Conservation (phyloP, 1,140 invertebrate species). For the Ruditapes philippinarum region DNA sequence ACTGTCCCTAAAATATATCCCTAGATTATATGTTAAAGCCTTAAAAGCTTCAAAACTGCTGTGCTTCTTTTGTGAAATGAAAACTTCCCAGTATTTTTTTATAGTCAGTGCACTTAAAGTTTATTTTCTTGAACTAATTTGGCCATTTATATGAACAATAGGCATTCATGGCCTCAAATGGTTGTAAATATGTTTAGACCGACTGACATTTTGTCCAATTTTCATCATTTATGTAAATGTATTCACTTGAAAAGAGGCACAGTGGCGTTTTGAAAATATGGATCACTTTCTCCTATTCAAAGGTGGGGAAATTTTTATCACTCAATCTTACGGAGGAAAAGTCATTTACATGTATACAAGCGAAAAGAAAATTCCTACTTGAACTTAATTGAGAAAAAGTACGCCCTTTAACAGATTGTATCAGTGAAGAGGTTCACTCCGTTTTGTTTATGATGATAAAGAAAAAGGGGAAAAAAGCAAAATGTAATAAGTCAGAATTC, state of each 20-base stretch:
- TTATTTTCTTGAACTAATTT: conserved; percentile 38
- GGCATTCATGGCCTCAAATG: neutral
- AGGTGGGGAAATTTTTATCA: neutral
- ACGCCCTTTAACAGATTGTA: neutral
- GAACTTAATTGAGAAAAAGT: neutral
- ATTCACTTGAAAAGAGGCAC: conserved; percentile 1
- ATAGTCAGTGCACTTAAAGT: conserved; percentile 4
- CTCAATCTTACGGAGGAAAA: neutral
- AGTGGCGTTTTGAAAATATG: neutral
- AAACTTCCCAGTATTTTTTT: too few species aligned
- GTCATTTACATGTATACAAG: conserved; percentile 24
- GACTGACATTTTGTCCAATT: conserved; percentile 9
- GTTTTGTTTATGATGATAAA: too few species aligned
- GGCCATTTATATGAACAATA: conserved; percentile 26
- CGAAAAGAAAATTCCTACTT: neutral
- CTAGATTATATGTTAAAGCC: too few species aligned
- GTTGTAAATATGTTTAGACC: neutral
- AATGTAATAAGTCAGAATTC: neutral
- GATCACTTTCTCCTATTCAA: neutral
- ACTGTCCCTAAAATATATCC: too few species aligned
- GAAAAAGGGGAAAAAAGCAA: neutral
- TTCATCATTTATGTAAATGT: conserved; percentile 28
- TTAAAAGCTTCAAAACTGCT: too few species aligned
- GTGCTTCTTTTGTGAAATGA: too few species aligned
- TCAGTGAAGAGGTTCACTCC: neutral